Evolutionary conservation across 2,113 vertebrate genomes (phyloP).

Genomic region (Labeo rohita): DNA sequence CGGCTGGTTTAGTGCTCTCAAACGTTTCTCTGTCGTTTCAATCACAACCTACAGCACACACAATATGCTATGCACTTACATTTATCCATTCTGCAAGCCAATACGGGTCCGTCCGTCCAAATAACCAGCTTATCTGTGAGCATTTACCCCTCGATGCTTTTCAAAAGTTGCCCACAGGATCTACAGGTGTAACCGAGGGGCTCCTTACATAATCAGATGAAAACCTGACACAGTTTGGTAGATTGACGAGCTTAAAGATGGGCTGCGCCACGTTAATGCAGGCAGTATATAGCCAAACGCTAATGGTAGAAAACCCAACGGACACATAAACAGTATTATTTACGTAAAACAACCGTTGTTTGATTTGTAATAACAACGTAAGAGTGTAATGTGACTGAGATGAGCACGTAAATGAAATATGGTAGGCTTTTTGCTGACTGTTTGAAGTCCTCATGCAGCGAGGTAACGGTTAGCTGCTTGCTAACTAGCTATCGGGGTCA

Average conservation of each 20-base stretch:
- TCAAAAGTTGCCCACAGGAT: conserved; percentile 21
- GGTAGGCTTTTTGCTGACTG: conserved; percentile 7
- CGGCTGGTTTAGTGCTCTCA: neutral
- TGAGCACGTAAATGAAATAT: neutral
- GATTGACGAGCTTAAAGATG: conserved; percentile 20
- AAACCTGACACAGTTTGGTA: conserved; percentile 8
- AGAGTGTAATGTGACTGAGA: too few species aligned
- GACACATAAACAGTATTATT: neutral
- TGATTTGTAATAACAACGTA: neutral
- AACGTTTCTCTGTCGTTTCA: neutral
- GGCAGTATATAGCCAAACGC: neutral
- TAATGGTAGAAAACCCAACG: neutral
- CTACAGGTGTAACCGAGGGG: conserved; percentile 21
- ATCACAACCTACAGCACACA: neutral
- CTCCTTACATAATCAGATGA: conserved; percentile 33
- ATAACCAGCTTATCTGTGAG: neutral
- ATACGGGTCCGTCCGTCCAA: neutral
- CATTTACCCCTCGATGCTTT: neutral
- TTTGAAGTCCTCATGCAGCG: conserved; percentile 21
- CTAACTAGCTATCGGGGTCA: conserved; percentile 34
- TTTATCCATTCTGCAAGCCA: neutral
- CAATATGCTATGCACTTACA: neutral
- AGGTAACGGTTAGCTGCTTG: conserved; percentile 27
- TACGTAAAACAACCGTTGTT: neutral
- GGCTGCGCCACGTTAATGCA: conserved; percentile 32